Conservation (phyloP, 2,888 invertebrate genomes). For the Thera obeliscata region DNA sequence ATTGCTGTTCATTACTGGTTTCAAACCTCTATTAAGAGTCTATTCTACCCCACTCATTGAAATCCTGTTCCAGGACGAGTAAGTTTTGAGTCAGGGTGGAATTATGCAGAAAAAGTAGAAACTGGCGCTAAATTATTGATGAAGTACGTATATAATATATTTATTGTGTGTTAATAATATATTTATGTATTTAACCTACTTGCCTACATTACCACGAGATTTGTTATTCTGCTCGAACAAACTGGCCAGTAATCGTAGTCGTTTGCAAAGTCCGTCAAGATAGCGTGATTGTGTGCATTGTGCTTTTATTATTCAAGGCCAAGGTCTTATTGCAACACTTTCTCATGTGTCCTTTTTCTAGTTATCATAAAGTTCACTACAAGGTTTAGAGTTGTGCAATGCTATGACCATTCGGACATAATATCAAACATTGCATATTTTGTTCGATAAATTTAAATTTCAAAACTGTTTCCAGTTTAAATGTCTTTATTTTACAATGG, state of each 20-base stretch:
- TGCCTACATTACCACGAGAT: too few relatives aligned
- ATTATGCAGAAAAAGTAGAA: not conserved
- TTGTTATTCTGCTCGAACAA: too few relatives aligned
- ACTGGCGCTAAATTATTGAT: not conserved
- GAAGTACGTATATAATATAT: too few relatives aligned
- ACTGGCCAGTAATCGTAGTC: not conserved
- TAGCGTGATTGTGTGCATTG: conserved; percentile 2
- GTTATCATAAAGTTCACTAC: conserved; percentile 17
- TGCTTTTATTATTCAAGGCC: conserved; percentile 26
- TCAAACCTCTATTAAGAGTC: too few relatives aligned
- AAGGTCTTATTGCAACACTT: conserved; percentile 23
- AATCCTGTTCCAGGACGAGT: too few relatives aligned
- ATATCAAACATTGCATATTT: not conserved
- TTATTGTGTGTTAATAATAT: too few relatives aligned
- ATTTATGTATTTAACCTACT: too few relatives aligned
- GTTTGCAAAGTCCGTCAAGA: conserved; percentile 15
- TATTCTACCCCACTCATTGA: too few relatives aligned
- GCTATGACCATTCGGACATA: not conserved
- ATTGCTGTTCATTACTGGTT: too few relatives aligned
- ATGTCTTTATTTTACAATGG: not conserved
- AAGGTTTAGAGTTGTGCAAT: conserved; percentile 7
- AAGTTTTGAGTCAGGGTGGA: not conserved
- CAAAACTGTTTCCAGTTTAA: not conserved
- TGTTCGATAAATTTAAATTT: not conserved
- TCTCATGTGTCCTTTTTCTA: conserved; percentile 23